Evolutionary conservation across 2,888 invertebrate species (phyloP).

Genomic region (Petrolisthes cinctipes): DNA sequence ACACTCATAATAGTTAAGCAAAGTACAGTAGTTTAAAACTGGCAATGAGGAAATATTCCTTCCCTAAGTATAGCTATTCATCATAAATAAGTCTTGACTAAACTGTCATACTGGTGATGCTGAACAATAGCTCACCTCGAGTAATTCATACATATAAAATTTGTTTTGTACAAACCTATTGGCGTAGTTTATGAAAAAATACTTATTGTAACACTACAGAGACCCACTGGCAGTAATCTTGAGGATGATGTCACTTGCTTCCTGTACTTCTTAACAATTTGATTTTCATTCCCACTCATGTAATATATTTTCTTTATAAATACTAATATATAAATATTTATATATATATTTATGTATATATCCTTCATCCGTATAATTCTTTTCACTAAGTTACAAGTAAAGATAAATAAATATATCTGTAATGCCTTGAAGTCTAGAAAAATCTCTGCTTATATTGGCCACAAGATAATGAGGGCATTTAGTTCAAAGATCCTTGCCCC

Average conservation of each 20-base stretch:
- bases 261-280: conserved; percentile 41
- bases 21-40: conserved; percentile 48
- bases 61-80: conserved; percentile 34
- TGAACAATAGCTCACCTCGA: conserved; percentile 42
- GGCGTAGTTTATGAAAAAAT: conserved; percentile 57
- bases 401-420: conserved; percentile 52
- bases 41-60: conserved; percentile 52
- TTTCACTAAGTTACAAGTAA: conserved; percentile 24
- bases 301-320: conserved; percentile 58
- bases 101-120: conserved; percentile 39
- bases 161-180: conserved; percentile 61
- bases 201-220: conserved; percentile 59
- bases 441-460: conserved; percentile 56
- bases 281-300: conserved; percentile 48
- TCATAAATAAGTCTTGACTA: conserved; percentile 59
- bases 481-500: conserved; percentile 41
- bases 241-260: conserved; percentile 48
- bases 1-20: conserved; percentile 42
- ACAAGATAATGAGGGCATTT: conserved; percentile 55
- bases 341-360: conserved; percentile 58
- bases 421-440: conserved; percentile 44
- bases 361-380: conserved; percentile 41
- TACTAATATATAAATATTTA: conserved; percentile 55
- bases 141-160: conserved; percentile 56
- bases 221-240: conserved; percentile 56